Evolutionary conservation across 1,140 invertebrate genomes (phyloP).

Genomic region (Oryzaephilus surinamensis): DNA sequence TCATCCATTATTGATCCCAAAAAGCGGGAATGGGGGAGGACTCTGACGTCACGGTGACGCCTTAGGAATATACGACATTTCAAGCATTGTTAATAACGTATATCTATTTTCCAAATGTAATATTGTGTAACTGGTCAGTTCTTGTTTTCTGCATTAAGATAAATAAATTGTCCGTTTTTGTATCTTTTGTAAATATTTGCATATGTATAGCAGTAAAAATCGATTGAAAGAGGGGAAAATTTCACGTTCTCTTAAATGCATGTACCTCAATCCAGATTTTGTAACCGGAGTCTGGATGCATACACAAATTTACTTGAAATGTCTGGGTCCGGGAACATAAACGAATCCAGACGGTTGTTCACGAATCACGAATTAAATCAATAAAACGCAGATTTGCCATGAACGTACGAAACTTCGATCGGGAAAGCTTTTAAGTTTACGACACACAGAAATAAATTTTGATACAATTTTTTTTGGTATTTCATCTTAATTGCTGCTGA

Average conservation of each 20-base stretch:
- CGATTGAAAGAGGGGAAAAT: slow-evolving; percentile 1
- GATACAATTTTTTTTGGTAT: slow-evolving; percentile 1
- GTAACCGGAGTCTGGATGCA: slow-evolving; percentile 10
- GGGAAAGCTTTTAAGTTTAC: slow-evolving; percentile 1
- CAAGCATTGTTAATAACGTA: neutral
- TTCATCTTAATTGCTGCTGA: slow-evolving; percentile 1
- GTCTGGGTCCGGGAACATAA: slow-evolving; percentile 19
- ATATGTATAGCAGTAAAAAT: neutral
- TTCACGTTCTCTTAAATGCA: no score
- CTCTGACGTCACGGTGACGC: slow-evolving; percentile 6
- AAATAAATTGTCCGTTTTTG: neutral
- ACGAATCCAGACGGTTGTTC: slow-evolving; percentile 1
- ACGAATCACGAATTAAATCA: slow-evolving; percentile 3
- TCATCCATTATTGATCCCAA: no score
- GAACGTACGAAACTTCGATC: slow-evolving; percentile 3
- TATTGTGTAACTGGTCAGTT: no score
- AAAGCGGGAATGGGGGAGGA: slow-evolving; percentile 1
- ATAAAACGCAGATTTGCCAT: slow-evolving; percentile 8
- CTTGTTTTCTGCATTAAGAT: neutral
- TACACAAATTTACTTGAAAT: slow-evolving; percentile 14
- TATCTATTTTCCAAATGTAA: neutral
- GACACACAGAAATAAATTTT: neutral
- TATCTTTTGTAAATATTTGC: neutral
- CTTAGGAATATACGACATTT: neutral
- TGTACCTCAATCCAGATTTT: no score